Base-by-base conservation (phyloP, 35 echinoderm and acorn worm species). In the Lytechinus variegatus region DNA sequence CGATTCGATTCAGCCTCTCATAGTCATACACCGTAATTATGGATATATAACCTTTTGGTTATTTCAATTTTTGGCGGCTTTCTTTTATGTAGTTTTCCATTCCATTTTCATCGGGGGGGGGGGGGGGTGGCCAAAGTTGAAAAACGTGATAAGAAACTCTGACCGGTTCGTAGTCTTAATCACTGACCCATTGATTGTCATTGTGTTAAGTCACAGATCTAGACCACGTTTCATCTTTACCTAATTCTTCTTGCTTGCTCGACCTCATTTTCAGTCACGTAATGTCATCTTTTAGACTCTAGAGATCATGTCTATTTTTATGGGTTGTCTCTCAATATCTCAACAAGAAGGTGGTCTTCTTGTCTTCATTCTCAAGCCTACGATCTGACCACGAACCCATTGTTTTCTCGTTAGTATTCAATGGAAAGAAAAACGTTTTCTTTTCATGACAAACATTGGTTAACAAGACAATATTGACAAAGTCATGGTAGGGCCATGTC, bases 381-480 rank as follows among this genome's bases (percentile, higher is more conserved):
- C n/a, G 66, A 79, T 24, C 66, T 79, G 66, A 79, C 66, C 66
- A 79, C 5, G 66, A 0, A 79, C 16, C 66, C 24, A 79, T 79
- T 79, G 66, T 79, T 79, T 79, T 79, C 66, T 79, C 66, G 66
- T 79, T 79, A 79, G 66, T 79, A 24, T 16, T n/a, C 19, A 79
- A 79, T 24, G 14, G 66, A 79, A 79, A n/a, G 16, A 19, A 24
- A 79, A 79, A 79, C 66, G 66, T 79, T 79, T 79, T 79, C 66
- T 79, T 79, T 79, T 79, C 66, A 79, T 79, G 19, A 19, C 66
- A 79, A 79, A 79, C 66, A 79, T 79, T 79, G 66, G 66, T 79
- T 79, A 79, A 21, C 66, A 24, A 3, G 66, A 79, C 66, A 19
- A n/a, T 79, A 79, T n/a, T 79, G 66, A 79, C 66, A 79, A 79